Conservation (phyloP, 2,888 invertebrate genomes). For the Oscheius sp. region DNA sequence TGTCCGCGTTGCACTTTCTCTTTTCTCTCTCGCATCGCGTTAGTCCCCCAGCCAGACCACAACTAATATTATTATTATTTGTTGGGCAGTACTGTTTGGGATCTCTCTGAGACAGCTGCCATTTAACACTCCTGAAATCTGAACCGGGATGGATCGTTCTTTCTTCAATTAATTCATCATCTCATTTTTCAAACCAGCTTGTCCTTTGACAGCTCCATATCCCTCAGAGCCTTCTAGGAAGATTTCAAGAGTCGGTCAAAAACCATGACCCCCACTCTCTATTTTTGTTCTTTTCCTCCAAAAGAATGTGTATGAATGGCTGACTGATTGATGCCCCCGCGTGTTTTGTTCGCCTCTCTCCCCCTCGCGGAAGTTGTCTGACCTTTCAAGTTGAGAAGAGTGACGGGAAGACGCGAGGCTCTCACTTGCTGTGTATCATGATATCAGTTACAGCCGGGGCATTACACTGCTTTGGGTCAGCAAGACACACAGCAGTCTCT, state of each 20-base stretch:
- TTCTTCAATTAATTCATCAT: background rate
- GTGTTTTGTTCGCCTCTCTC: background rate
- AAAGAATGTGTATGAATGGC: too few species aligned
- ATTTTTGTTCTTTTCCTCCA: too few species aligned
- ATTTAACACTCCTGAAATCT: slow-evolving; percentile 18
- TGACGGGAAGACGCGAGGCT: background rate
- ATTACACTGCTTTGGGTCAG: slow-evolving; percentile 13
- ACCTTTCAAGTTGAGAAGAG: background rate
- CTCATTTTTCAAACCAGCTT: too few species aligned
- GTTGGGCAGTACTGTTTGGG: too few species aligned
- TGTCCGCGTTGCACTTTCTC: slow-evolving; percentile 9
- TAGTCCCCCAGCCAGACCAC: background rate
- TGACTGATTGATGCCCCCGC: too few species aligned
- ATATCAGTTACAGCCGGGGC: slow-evolving; percentile 25
- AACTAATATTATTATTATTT: too few species aligned
- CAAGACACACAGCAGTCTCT: background rate
- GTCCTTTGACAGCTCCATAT: background rate
- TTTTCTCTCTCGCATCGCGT: background rate
- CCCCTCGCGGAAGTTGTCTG: background rate
- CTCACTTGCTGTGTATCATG: slow-evolving; percentile 17
- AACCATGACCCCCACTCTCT: too few species aligned
- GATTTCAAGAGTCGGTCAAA: too few species aligned
- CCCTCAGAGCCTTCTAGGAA: background rate
- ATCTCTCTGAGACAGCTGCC: background rate
- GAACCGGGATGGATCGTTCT: background rate